Evolutionary conservation across 2,888 invertebrate species (phyloP), one percentile per base, ranked within the genome.

Genomic region (Aporophyla nigra): DNA sequence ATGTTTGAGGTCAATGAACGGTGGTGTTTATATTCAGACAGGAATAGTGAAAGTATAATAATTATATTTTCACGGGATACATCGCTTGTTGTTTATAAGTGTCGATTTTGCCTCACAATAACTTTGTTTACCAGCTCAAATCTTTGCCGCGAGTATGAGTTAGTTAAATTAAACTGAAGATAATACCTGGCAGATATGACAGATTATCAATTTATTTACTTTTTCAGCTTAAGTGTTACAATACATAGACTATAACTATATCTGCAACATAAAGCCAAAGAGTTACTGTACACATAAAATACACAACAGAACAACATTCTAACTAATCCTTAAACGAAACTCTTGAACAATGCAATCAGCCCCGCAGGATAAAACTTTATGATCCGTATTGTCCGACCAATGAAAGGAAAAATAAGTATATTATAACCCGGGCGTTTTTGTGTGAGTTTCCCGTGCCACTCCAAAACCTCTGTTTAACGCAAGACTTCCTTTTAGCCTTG

Each of bases 351-450:
- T 89, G 76, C 70, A 83, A 88, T 85, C 84, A 19, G 73, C 24
- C 81, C 76, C 43, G 87, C 76, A 63, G 91, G 86, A 93, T 93
- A 93, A 94, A 94, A 94, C 88, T 94, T 94, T 94, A 93, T 92
- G 93, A 90, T 85, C 90, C 92, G 90, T 92, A 93, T 94, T 94
- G 93, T 94, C 92, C 92, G 89, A 87, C 87, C 92, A 91, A 91
- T 92, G 92, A 91, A 90, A 91, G 92, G 91, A 92, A 92, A 93
- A 93, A 93, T 93, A 93, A 93, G 91, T 89, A 91, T 87, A 87
- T 90, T 75, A 88, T 88, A 86, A 85, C 78, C 76, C 74, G 71
- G 46, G 81, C 76, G 81, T 80, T 88, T 86, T 83, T 80, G 76
- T 74, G 53, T 77, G 80, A 85, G 81, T 82, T 78, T 88, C 82